Conservation (phyloP, 2,113 vertebrate genomes). For the Lipotes vexillifer region DNA sequence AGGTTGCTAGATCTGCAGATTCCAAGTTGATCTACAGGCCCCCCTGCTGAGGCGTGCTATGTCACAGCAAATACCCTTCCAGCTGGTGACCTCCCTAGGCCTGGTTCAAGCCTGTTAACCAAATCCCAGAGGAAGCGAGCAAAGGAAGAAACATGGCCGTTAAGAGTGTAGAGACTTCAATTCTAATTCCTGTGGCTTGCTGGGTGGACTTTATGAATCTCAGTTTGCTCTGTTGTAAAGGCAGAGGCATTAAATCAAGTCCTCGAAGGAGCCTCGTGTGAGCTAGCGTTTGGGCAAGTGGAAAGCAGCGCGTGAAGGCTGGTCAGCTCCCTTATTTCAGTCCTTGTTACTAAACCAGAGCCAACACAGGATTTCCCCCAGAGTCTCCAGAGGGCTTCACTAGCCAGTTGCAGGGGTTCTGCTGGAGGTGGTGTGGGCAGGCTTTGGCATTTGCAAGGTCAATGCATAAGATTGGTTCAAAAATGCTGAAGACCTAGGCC, state of each 20-base stretch:
- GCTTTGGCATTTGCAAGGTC: background rate
- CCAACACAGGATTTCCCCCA: background rate
- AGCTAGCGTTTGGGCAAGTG: background rate
- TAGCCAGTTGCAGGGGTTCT: background rate
- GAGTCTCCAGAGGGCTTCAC: background rate
- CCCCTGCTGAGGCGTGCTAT: fast-evolving
- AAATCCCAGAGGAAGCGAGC: background rate
- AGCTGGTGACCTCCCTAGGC: background rate
- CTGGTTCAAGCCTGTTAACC: background rate
- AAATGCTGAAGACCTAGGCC: background rate
- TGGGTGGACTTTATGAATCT: background rate
- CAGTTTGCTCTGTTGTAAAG: background rate
- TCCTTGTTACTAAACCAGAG: background rate
- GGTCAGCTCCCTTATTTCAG: background rate
- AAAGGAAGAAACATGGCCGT: background rate
- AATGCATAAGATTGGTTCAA: background rate
- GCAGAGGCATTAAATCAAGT: background rate
- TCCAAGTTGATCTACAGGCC: fast-evolving
- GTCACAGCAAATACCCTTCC: background rate
- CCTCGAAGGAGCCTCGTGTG: background rate
- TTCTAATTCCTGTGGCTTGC: background rate
- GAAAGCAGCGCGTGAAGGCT: background rate
- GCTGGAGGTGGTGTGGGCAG: background rate
- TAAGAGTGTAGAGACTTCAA: background rate
- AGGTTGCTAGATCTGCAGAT: background rate